These are phyloP conservation scores for Lucifuga dentata DNA, from an alignment of 2,113 vertebrate species.

Conservation along the genomic window DNA sequence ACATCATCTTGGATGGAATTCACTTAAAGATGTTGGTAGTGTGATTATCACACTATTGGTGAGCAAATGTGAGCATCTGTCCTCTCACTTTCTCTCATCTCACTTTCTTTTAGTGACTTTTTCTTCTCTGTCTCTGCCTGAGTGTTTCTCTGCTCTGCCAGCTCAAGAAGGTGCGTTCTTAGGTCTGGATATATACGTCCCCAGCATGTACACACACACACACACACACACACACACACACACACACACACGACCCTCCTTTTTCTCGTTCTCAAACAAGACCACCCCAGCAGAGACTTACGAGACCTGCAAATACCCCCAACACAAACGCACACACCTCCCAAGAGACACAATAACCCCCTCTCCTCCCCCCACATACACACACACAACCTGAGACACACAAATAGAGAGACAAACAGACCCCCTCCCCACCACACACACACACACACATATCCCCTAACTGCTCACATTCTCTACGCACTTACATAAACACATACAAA, in stretches of 20 bases:
- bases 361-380: slow-evolving; percentile 25
- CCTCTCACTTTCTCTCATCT: background rate
- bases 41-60: background rate
- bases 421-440: background rate
- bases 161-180: slow-evolving; percentile 26
- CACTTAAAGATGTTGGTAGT: background rate
- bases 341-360: slow-evolving; percentile 60
- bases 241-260: slow-evolving; percentile 25
- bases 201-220: background rate
- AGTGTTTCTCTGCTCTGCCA: slow-evolving; percentile 1
- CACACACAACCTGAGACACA: slow-evolving; percentile 43
- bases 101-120: slow-evolving; percentile 3
- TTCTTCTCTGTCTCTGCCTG: slow-evolving; percentile 11
- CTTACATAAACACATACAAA: slow-evolving; percentile 21
- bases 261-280: slow-evolving; percentile 45
- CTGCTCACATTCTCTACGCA: slow-evolving; percentile 14
- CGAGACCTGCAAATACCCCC: slow-evolving; percentile 66
- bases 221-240: slow-evolving; percentile 12
- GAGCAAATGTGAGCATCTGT: background rate
- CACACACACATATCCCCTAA: too few relatives aligned
- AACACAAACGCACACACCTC: slow-evolving; percentile 60
- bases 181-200: slow-evolving; percentile 28
- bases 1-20: slow-evolving; percentile 12
- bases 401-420: slow-evolving; percentile 43
- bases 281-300: slow-evolving; percentile 73